A percentile compares a stretch with the other conserved stretches of the same genome.
These are phyloP conservation scores for Geophilus truncorum DNA, from an alignment of 2,888 invertebrate species.

Conservation along the genomic window DNA sequence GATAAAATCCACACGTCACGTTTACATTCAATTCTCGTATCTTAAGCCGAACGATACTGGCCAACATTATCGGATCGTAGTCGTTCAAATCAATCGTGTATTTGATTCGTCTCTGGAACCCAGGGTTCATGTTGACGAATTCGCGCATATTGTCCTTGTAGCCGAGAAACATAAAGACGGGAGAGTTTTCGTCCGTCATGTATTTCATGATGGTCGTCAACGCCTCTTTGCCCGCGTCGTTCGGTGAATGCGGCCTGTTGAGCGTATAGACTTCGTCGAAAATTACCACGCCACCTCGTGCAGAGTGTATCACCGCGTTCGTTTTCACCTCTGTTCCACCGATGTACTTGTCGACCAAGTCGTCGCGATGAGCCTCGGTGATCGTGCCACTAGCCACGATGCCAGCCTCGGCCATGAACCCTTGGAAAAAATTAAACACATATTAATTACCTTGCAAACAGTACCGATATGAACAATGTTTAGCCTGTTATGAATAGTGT, in stretches of 20 bases:
- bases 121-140: slow-evolving; percentile 31
- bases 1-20: not conserved
- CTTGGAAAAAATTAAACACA: no score
- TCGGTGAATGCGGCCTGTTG: no score
- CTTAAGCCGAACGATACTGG: not conserved
- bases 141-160: not conserved
- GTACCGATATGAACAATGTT: no score
- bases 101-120: slow-evolving; percentile 22
- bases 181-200: slow-evolving; percentile 19
- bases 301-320: slow-evolving; percentile 14
- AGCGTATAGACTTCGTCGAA: no score
- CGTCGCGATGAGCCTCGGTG: slow-evolving; percentile 11
- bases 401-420: no score
- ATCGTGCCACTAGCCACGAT: not conserved
- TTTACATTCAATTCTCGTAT: not conserved
- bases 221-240: slow-evolving; percentile 29
- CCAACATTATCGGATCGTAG: not conserved
- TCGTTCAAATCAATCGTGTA: slow-evolving; percentile 3
- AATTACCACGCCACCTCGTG: slow-evolving; percentile 19
- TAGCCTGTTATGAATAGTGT: no score
- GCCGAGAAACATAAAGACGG: no score
- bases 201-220: slow-evolving; percentile 30
- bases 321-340: slow-evolving; percentile 27
- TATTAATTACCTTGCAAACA: no score
- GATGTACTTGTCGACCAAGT: not conserved